Evolutionary conservation across 2,888 invertebrate genomes (phyloP).

Genomic region (Mythimna lalbum): DNA sequence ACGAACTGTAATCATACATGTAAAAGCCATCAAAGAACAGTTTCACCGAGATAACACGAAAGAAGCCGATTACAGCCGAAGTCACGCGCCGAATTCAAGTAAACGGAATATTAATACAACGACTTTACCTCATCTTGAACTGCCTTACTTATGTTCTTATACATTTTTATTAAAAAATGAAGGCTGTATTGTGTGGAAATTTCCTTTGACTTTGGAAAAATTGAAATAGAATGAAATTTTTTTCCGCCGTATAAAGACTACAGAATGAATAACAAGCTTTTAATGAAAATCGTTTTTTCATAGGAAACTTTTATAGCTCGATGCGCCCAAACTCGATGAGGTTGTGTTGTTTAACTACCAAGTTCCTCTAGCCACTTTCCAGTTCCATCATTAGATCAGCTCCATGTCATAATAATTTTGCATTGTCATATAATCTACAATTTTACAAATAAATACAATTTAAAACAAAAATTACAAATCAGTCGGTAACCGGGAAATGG

Average conservation of each 20-base stretch:
- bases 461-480: too few relatives aligned
- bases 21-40: constrained; percentile 57
- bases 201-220: background rate
- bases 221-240: background rate
- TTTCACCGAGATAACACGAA: constrained; percentile 66
- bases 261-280: background rate
- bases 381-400: too few relatives aligned
- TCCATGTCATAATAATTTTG: too few relatives aligned
- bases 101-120: constrained; percentile 67
- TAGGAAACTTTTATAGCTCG: too few relatives aligned
- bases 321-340: too few relatives aligned
- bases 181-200: background rate
- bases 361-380: too few relatives aligned
- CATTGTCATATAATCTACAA: too few relatives aligned
- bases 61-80: constrained; percentile 64
- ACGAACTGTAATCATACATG: constrained; percentile 35
- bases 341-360: too few relatives aligned
- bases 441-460: too few relatives aligned
- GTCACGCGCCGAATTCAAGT: constrained; percentile 65
- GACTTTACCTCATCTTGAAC: constrained; percentile 24
- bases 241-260: background rate
- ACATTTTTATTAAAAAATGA: constrained; percentile 6
- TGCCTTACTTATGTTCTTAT: constrained; percentile 32
- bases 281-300: too few relatives aligned
- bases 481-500: too few relatives aligned